Percentiles rank a stretch among this genome's conserved stretches.
Conservation (phyloP, 2,797 vertebrate species). For the Poecilia wingei region DNA sequence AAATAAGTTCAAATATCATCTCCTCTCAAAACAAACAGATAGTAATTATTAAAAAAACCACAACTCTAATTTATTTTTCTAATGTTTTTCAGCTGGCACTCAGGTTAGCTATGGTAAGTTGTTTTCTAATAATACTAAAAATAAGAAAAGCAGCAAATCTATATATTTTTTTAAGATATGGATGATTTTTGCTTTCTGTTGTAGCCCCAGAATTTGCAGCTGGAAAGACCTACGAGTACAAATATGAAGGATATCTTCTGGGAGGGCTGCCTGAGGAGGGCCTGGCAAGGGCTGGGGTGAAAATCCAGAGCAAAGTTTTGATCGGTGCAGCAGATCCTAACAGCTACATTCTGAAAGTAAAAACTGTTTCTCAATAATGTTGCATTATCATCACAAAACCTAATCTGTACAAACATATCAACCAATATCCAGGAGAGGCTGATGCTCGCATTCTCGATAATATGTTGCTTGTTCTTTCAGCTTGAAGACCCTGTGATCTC, state of each 20-base stretch:
- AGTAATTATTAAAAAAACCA: background rate
- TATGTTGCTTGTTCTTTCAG: constrained; percentile 56
- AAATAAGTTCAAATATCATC: background rate
- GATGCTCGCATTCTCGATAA: constrained; percentile 3
- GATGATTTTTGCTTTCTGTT: background rate
- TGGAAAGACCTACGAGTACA: constrained; percentile 77
- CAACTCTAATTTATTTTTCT: constrained; percentile 9
- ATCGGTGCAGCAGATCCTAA: constrained; percentile 72
- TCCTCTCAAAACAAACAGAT: background rate
- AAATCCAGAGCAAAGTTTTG: constrained; percentile 81
- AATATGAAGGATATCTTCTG: constrained; percentile 79
- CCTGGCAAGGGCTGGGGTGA: constrained; percentile 82
- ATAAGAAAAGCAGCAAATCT: background rate
- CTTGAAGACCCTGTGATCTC: constrained; percentile 72
- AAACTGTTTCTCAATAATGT: background rate
- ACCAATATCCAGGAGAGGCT: background rate
- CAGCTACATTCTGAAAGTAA: constrained; percentile 82
- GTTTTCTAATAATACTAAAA: constrained; percentile 7
- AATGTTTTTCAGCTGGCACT: constrained; percentile 62
- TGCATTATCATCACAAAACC: background rate
- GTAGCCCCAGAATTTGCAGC: constrained; percentile 74
- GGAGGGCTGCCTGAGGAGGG: constrained; percentile 81
- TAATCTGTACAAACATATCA: background rate
- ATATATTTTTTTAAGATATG: background rate
- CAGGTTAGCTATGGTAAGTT: constrained; percentile 73